phyloP scores from a whole-genome alignment of 2,888 invertebrate species.

The Nineta flava region DNA sequence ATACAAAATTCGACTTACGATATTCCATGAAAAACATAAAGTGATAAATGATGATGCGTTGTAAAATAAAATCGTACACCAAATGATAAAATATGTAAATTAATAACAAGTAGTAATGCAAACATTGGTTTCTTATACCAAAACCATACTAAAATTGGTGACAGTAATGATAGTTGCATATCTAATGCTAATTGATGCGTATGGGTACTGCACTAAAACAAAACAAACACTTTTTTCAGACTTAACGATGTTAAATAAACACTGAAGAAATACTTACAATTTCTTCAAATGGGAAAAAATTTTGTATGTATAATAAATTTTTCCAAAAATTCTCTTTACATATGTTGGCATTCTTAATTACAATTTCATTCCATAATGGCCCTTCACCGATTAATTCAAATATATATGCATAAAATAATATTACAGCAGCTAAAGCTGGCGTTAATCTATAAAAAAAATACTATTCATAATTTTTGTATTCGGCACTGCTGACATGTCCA shows the following conservation, averaged over 20 bases:
- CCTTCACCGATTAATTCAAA: constrained; percentile 47
- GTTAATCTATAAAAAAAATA: constrained; percentile 33
- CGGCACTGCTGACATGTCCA: too few relatives aligned
- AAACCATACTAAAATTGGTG: constrained; percentile 47
- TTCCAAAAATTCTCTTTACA: constrained; percentile 53
- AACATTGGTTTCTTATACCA: constrained; percentile 37
- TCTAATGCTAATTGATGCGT: constrained; percentile 60
- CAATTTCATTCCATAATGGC: constrained; percentile 48
- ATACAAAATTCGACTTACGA: constrained; percentile 31
- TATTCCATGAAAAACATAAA: constrained; percentile 51
- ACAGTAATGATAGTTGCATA: constrained; percentile 51
- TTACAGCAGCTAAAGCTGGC: constrained; percentile 42
- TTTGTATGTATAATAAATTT: constrained; percentile 49
- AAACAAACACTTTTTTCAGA: background rate
- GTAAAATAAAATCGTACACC: constrained; percentile 46
- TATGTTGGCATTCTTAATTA: constrained; percentile 43
- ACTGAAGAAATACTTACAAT: constrained; percentile 31
- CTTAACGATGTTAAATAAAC: background rate
- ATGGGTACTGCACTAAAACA: constrained; percentile 54
- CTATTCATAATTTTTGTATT: constrained; percentile 1
- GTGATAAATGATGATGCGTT: constrained; percentile 41
- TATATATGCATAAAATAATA: constrained; percentile 50
- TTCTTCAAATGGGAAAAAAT: constrained; percentile 49
- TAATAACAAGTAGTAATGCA: constrained; percentile 36
- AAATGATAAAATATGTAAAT: constrained; percentile 38